These are phyloP conservation scores for Aptenodytes patagonicus DNA, from an alignment of 2,113 vertebrate species.

Conservation along the genomic window DNA sequence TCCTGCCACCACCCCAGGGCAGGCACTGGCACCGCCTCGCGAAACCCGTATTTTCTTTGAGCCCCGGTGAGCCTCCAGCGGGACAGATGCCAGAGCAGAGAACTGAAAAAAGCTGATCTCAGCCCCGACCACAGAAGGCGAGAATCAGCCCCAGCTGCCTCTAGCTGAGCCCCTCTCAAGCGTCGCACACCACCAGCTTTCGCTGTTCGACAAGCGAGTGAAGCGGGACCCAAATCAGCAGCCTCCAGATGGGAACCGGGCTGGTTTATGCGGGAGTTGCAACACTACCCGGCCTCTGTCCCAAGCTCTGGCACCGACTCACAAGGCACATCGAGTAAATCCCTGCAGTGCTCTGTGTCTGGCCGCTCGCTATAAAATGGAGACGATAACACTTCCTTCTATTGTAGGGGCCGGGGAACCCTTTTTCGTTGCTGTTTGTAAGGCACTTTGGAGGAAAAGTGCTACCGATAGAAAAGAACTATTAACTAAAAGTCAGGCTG, in stretches of 20 bases:
- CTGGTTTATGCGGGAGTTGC: background rate
- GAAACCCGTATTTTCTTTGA: background rate
- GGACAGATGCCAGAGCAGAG: background rate
- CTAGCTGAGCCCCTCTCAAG: background rate
- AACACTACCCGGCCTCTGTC: background rate
- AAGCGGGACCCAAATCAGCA: background rate
- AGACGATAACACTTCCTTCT: background rate
- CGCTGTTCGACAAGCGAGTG: rapidly evolving
- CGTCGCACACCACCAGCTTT: background rate
- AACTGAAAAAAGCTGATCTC: background rate
- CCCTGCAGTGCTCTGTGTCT: background rate
- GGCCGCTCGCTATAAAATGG: background rate
- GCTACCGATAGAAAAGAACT: background rate
- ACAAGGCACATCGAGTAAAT: background rate
- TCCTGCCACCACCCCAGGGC: background rate
- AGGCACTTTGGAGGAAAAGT: background rate
- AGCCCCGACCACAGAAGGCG: background rate
- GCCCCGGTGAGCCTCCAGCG: background rate
- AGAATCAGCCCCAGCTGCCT: background rate
- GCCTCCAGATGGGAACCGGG: background rate
- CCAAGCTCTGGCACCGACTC: background rate
- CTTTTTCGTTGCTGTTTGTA: background rate
- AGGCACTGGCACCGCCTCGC: rapidly evolving
- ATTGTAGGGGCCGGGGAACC: constrained; percentile 16
- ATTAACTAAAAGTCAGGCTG: background rate